These are phyloP conservation scores for Elmis aenea DNA, from an alignment of 2,888 invertebrate species.

Conservation along the genomic window DNA sequence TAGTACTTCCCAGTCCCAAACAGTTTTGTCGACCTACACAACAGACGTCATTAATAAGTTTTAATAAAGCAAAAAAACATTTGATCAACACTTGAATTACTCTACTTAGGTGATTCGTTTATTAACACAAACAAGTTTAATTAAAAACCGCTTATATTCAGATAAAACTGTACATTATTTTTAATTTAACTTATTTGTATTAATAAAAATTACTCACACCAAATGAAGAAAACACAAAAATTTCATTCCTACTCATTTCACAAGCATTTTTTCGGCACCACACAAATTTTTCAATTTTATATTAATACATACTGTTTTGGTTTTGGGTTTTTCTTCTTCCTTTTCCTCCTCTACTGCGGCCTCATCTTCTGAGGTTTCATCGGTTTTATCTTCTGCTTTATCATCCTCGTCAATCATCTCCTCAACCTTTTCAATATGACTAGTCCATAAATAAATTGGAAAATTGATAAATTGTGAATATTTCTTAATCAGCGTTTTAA, in stretches of 20 bases:
- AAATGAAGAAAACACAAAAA: too few species aligned
- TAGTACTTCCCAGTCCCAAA: slow-evolving; percentile 96
- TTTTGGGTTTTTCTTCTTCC: slow-evolving; percentile 69
- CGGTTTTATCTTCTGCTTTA: slow-evolving; percentile 51
- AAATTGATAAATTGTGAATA: slow-evolving; percentile 99
- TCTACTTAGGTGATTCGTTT: too few species aligned
- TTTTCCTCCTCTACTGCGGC: slow-evolving; percentile 69
- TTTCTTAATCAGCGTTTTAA: slow-evolving; percentile 88
- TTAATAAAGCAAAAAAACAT: not conserved
- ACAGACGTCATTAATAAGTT: not conserved
- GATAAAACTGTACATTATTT: too few species aligned
- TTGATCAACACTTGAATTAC: too few species aligned
- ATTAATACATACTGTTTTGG: slow-evolving; percentile 55
- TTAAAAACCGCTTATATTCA: too few species aligned
- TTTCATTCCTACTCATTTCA: too few species aligned
- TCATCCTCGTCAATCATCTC: slow-evolving; percentile 56
- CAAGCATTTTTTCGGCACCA: too few species aligned
- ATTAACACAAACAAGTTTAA: too few species aligned
- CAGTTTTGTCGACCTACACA: slow-evolving; percentile 73
- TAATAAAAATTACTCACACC: too few species aligned
- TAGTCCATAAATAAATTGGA: slow-evolving; percentile 92
- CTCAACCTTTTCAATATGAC: slow-evolving; percentile 67
- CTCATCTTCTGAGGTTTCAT: slow-evolving; percentile 57
- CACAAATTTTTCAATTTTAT: too few species aligned
- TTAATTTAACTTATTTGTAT: too few species aligned